Base-by-base conservation (phyloP, 2,888 invertebrate genomes). In the Nemoura dubitans region DNA sequence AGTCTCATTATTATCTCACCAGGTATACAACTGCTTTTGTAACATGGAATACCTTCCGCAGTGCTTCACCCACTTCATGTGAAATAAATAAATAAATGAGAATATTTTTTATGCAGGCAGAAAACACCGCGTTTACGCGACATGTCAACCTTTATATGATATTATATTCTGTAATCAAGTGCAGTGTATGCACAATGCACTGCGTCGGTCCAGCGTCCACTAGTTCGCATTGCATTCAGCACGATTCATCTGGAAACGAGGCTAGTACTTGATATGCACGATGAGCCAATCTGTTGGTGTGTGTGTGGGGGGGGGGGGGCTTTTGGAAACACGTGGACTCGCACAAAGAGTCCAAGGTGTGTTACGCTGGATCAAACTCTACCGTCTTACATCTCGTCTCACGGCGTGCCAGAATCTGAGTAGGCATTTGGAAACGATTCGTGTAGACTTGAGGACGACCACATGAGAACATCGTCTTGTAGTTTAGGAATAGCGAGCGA, bases 191-290 rank as follows among this genome's bases (percentile, higher is more conserved):
- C 16, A 59, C 14, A 21, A 21, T 59, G 59, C 59, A 59, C n/a
- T 21, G 59, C 59, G 3, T 3, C 14, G 59, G 14, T 21, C 59
- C 59, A 21, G 14, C 21, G 59, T 7, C 59, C 59, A 59, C 59
- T 59, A 21, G 16, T 59, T 59, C 59, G 21, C 59, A 59, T 21
- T 59, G 59, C 59, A 59, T 59, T 59, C 59, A 59, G 14, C 59
- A 59, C 59, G 59, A 7, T 21, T 59, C 59, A 2, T 16, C 59
- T 21, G 21, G 59, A 59, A 10, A 59, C 21, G 36, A 59, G 59
- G 59, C 59, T 59, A n/a, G n/a, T n/a, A 59, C 21, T 59, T 59
- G 59, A 59, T 59, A 59, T 59, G 59, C 59, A 59, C 59, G 59
- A 36, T 36, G 36, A 59, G 59, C 59, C 59, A 59, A 59, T 14